A percentile compares a stretch with the other conserved stretches of the same genome.
phyloP scores from a whole-genome alignment of 2,888 invertebrate species.

The Synanthedon vespiformis region DNA sequence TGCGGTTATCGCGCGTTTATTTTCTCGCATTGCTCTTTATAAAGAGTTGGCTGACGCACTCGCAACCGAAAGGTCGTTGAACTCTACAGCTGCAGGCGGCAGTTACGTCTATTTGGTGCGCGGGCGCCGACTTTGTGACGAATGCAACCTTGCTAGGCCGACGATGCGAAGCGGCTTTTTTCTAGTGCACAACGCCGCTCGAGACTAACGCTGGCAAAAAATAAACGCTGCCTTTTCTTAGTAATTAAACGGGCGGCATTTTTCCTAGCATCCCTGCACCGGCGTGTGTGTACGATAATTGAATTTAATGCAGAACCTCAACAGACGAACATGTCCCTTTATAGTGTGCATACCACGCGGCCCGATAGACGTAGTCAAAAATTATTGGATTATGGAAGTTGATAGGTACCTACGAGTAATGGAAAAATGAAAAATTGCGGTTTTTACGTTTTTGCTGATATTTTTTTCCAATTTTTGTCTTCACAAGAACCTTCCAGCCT shows the following conservation, averaged over 20 bases:
- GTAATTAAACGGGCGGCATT: background rate
- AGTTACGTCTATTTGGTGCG: slow-evolving; percentile 20
- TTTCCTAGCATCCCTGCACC: background rate
- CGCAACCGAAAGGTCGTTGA: slow-evolving; percentile 44
- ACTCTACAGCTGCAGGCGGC: slow-evolving; percentile 33
- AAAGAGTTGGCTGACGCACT: slow-evolving; percentile 61
- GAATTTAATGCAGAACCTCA: background rate
- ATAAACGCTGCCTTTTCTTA: background rate
- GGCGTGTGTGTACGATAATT: background rate
- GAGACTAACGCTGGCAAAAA: background rate
- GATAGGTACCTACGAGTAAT: no score
- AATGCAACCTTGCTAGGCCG: slow-evolving; percentile 37
- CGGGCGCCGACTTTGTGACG: slow-evolving; percentile 33
- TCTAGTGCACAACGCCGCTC: background rate
- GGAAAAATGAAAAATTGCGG: no score
- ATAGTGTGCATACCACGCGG: no score
- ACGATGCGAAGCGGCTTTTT: slow-evolving; percentile 12
- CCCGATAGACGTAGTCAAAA: no score
- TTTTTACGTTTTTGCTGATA: no score
- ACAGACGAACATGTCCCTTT: no score
- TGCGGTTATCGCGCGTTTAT: slow-evolving; percentile 57
- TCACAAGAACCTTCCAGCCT: no score
- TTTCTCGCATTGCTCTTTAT: slow-evolving; percentile 64
- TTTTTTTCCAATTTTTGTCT: no score
- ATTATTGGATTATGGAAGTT: no score